Evolutionary conservation across 2,888 invertebrate species (phyloP).

Genomic region (Eupithecia subumbrata): DNA sequence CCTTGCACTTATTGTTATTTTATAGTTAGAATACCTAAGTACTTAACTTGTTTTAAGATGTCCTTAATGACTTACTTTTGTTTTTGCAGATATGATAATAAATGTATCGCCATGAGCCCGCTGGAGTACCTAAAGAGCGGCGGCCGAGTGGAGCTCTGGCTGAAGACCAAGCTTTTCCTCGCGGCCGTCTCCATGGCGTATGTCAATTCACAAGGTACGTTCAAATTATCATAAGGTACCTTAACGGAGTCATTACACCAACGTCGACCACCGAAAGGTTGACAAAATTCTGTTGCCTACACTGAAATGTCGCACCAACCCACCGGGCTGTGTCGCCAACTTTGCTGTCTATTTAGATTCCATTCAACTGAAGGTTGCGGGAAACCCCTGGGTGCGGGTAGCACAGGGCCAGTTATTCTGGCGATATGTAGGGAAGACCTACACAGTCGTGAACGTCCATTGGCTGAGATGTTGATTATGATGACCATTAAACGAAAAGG

Average conservation of each 20-base stretch:
- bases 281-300: too few species aligned
- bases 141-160: conserved; percentile 35
- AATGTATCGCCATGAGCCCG: conserved; percentile 23
- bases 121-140: conserved; percentile 26
- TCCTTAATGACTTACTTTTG: conserved; percentile 16
- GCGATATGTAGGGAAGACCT: too few species aligned
- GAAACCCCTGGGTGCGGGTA: too few species aligned
- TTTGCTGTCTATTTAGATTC: too few species aligned
- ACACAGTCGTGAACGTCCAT: too few species aligned
- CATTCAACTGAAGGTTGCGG: too few species aligned
- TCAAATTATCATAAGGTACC: neutral
- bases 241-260: neutral
- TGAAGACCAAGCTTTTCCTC: conserved; percentile 39
- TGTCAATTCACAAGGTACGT: conserved; percentile 73
- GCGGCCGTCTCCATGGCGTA: conserved; percentile 53
- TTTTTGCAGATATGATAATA: conserved; percentile 35
- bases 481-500: too few species aligned
- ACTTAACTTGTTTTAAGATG: neutral
- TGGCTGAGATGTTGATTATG: too few species aligned
- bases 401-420: too few species aligned
- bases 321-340: too few species aligned
- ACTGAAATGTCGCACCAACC: too few species aligned
- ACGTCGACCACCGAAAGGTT: neutral
- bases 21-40: neutral
- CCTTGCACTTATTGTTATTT: neutral